phyloP scores from a whole-genome alignment of 1,140 invertebrate genomes.

The Apolygus lucorum region DNA sequence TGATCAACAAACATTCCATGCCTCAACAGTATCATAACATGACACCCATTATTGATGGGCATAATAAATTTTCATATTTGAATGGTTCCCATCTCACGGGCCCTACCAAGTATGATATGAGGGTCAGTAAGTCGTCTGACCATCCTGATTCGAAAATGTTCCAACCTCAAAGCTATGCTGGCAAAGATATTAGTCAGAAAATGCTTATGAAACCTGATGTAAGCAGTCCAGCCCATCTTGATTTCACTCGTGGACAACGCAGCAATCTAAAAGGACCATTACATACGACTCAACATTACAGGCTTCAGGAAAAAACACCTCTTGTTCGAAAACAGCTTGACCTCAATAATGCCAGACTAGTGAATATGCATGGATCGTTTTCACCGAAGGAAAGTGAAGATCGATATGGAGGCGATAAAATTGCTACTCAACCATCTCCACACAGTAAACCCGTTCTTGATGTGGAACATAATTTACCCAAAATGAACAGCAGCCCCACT shows the following conservation, averaged over 20 bases:
- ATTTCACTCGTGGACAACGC: neutral
- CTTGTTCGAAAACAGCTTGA: neutral
- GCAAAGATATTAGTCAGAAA: neutral
- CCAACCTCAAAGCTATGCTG: neutral
- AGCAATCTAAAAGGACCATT: neutral
- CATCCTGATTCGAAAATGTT: neutral
- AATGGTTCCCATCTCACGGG: no score
- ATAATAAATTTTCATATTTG: neutral
- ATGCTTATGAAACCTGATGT: neutral
- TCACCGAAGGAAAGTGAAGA: neutral
- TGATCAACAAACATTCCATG: neutral
- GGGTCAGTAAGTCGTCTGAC: neutral
- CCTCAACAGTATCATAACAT: neutral
- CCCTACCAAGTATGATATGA: no score
- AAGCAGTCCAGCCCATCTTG: neutral
- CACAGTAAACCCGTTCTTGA: neutral
- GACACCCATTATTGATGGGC: neutral
- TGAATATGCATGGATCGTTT: neutral
- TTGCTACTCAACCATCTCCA: neutral
- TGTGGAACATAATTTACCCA: neutral
- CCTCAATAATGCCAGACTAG: neutral
- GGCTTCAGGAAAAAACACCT: neutral
- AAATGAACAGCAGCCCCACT: neutral
- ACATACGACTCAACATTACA: neutral
- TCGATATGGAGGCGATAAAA: neutral